Evolutionary conservation across 2,113 vertebrate species (phyloP), one percentile per base, ranked within the genome.

Genomic region (Polypterus bichir): DNA sequence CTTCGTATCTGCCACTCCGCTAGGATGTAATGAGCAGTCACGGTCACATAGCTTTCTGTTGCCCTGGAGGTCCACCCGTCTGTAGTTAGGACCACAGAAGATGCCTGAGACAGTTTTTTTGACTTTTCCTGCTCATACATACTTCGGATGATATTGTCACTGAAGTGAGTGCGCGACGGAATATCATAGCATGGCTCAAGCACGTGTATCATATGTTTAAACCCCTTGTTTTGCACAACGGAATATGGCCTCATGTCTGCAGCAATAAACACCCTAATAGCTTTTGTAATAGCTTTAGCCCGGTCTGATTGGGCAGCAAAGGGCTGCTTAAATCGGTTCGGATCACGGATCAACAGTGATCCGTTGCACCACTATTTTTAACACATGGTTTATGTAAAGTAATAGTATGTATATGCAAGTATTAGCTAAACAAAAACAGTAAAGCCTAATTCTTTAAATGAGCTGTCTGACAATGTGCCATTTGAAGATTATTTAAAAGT

Each of bases 171-270:
- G 59, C 45, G 47, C 4, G 9, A 68, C 49, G 49, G 58, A 2
- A 68, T 70, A 60, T 68, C 9, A 44, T 60, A 60, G 48, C 4
- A 10, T 59, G 52, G 54, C 62, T 67, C 53, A 64, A 64, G 66
- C 52, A 64, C 59, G 49, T 64, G 56, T 47, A 64, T 3, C 46
- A 58, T 59, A 53, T 69, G 62, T 65, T 64, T 57, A 62, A 68
- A 70, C 52, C 56, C 52, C 47, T 60, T 65, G 48, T 68, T 64
- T 66, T 64, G 47, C 59, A 66, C 47, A 66, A 53, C 11, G 11
- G 49, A 60, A 59, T 63, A 66, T 61, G 11, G 68, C 53, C 57
- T 69, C 58, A 48, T 53, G 57, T 65, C 64, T 57, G 62, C 60
- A 52, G 52, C 44, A 9, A 70, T 53, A 70, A 65, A 60, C 69